Base-by-base conservation (phyloP, 1,140 invertebrate species). In the Pteromalus puparum region DNA sequence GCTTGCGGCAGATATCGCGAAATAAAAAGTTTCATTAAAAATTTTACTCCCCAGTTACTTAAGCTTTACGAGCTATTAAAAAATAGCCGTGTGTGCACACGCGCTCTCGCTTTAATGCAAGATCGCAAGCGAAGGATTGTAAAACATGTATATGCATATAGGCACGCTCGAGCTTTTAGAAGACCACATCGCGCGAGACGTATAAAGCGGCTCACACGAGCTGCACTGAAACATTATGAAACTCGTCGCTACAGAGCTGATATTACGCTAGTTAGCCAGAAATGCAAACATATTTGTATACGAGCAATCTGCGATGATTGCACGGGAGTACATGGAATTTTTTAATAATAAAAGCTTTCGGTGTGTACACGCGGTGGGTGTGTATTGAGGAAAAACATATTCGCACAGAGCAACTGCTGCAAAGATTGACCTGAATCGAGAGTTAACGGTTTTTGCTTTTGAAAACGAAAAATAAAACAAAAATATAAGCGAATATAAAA, bases 41-140 rank as follows among this genome's bases (percentile, higher is more conserved):
- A 28, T 30, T 30, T 70, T 70, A 70, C 26, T 70, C 26, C 28
- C 15, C 24, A 9, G 68, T 70, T 70, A 70, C 68, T 70, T 70
- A 70, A 70, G 28, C 68, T 70, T 70, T 70, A 70, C 68, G 68
- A 70, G 68, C 68, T 15, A 70, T 70, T 70, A 28, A 70, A 70
- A 70, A 26, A 26, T 10, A 70, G 24, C 68, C 61, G 12, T n/a
- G 26, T 26, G 26, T 15, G 12, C 53, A 61, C 48, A 53, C 48
- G 15, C 15, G 48, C 18, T 0, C 48, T 0, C 18, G 18, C 18
- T 18, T 61, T 61, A 61, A 61, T 61, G 53, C 53, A 61, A 61
- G 53, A 61, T 61, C 21, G 53, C 53, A 28, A 34, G 68, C 68
- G 18, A 4, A 28, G 2, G 68, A 28, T 26, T 70, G 13, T 70